phyloP scores from a whole-genome alignment of 2,797 vertebrate genomes.

The Tinamus major region DNA sequence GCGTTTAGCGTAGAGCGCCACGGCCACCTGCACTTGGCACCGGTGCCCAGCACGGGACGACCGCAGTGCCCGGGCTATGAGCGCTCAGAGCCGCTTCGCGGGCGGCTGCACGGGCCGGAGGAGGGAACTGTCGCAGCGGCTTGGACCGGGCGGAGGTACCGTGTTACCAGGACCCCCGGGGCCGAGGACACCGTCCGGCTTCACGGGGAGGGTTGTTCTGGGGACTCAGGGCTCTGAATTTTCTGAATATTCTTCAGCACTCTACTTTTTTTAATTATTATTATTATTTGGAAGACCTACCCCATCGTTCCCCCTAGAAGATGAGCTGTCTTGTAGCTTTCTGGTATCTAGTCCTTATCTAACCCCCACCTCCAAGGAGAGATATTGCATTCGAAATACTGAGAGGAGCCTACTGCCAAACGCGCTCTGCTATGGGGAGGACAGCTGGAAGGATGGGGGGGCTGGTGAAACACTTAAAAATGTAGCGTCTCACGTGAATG shows the following conservation, averaged over 20 bases:
- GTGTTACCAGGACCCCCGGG: too few relatives aligned
- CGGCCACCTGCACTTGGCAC: constrained; percentile 77
- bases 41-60: background rate
- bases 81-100: background rate
- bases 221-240: too few relatives aligned
- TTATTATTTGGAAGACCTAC: background rate
- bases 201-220: too few relatives aligned
- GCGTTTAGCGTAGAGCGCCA: constrained; percentile 54
- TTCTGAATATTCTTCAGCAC: too few relatives aligned
- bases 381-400: constrained; percentile 32
- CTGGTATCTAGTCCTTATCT: constrained; percentile 32
- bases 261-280: too few relatives aligned
- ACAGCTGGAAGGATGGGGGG: background rate
- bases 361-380: constrained; percentile 28
- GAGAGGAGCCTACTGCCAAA: background rate
- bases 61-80: background rate
- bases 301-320: constrained; percentile 38
- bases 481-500: background rate
- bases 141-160: constrained; percentile 45
- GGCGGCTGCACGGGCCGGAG: background rate
- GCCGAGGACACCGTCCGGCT: too few relatives aligned
- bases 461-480: constrained; percentile 15
- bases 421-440: background rate
- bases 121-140: background rate
- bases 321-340: constrained; percentile 50